Conservation (phyloP, 2,888 invertebrate genomes). For the Calliopum simillimum region DNA sequence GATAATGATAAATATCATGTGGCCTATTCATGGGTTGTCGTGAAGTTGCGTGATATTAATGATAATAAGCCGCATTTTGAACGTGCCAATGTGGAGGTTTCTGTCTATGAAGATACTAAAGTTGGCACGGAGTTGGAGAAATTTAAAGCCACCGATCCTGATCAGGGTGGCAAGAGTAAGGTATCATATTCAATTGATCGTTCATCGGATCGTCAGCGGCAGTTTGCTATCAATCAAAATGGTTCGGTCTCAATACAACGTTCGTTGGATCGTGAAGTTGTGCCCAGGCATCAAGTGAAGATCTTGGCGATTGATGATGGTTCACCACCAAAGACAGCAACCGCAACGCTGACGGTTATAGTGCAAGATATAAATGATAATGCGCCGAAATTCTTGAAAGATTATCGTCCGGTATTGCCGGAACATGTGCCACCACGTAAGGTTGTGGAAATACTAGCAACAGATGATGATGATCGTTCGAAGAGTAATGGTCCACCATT, state of each 20-base stretch:
- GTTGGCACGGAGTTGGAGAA: slow-evolving; percentile 91
- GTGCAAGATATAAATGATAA: slow-evolving; percentile 97
- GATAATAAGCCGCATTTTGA: slow-evolving; percentile 98
- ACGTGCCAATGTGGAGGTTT: slow-evolving; percentile 91
- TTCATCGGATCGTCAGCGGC: slow-evolving; percentile 90
- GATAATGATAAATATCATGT: slow-evolving; percentile 98
- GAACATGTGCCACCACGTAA: slow-evolving; percentile 93
- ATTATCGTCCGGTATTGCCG: slow-evolving; percentile 90
- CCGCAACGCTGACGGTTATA: slow-evolving; percentile 92
- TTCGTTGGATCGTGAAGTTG: slow-evolving; percentile 92
- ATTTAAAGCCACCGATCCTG: slow-evolving; percentile 95
- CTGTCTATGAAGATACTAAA: slow-evolving; percentile 91
- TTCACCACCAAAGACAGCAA: slow-evolving; percentile 91
- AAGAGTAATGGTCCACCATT: slow-evolving; percentile 98
- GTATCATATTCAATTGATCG: slow-evolving; percentile 93
- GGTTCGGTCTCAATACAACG: slow-evolving; percentile 95
- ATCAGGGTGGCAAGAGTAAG: slow-evolving; percentile 93
- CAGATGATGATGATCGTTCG: slow-evolving; percentile 92
- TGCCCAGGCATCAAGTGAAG: slow-evolving; percentile 95
- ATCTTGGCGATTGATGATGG: slow-evolving; percentile 96
- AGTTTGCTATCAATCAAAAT: slow-evolving; percentile 94
- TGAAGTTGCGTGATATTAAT: slow-evolving; percentile 93
- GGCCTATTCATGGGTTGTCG: slow-evolving; percentile 95
- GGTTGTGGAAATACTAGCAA: slow-evolving; percentile 92
- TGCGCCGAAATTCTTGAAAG: slow-evolving; percentile 92